Evolutionary conservation across 2,113 vertebrate species (phyloP).

Genomic region (Lampris incognitus): DNA sequence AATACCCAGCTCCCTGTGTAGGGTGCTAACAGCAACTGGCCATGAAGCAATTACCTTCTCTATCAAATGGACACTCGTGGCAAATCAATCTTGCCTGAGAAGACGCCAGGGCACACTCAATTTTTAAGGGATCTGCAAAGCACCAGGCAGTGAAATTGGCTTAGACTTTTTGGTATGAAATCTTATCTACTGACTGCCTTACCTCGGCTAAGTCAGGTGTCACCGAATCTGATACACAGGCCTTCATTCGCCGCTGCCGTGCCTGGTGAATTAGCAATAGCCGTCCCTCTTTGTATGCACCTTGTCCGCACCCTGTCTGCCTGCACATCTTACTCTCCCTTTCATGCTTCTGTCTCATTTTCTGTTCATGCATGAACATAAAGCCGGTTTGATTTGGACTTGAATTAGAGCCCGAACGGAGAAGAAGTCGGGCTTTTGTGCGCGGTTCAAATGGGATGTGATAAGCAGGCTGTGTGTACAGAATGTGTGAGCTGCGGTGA

Average conservation of each 20-base stretch:
- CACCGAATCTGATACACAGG: slow-evolving; percentile 43
- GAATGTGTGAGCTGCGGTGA: slow-evolving; percentile 40
- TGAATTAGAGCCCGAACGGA: slow-evolving; percentile 32
- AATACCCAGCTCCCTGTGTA: neutral
- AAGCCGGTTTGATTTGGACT: slow-evolving; percentile 34
- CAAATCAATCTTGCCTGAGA: slow-evolving; percentile 29
- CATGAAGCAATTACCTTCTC: neutral
- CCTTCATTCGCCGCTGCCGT: slow-evolving; percentile 22
- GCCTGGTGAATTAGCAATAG: slow-evolving; percentile 48
- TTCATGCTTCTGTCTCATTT: neutral
- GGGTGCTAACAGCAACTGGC: neutral
- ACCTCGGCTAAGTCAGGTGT: slow-evolving; percentile 33
- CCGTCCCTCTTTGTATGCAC: slow-evolving; percentile 7
- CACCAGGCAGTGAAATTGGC: slow-evolving; percentile 48
- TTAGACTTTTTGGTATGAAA: slow-evolving; percentile 49
- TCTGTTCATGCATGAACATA: slow-evolving; percentile 23
- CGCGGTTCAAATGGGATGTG: slow-evolving; percentile 45
- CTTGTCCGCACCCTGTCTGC: neutral
- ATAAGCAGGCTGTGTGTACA: slow-evolving; percentile 45
- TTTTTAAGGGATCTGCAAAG: slow-evolving; percentile 45
- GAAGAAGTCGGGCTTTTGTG: slow-evolving; percentile 46
- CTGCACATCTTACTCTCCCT: neutral
- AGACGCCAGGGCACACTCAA: slow-evolving; percentile 38
- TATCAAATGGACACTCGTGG: slow-evolving; percentile 6
- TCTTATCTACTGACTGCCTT: slow-evolving; percentile 41